Conservation (phyloP, 2,113 vertebrate genomes). For the Aldabrachelys gigantea region DNA sequence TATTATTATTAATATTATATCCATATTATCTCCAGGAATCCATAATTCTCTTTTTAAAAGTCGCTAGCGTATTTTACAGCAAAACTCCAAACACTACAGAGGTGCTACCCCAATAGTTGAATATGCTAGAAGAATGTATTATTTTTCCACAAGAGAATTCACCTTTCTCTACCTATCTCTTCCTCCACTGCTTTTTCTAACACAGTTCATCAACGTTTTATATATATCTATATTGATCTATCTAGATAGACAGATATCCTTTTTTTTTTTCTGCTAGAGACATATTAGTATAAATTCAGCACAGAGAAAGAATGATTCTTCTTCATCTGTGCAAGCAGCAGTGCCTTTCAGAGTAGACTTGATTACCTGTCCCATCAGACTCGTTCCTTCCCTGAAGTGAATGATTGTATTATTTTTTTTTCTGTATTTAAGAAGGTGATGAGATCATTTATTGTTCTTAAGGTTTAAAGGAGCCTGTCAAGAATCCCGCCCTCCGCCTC, state of each 20-base stretch:
- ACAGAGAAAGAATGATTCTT: neutral
- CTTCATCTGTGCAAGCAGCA: neutral
- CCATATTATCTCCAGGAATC: neutral
- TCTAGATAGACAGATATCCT: rapidly evolving
- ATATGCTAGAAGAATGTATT: neutral
- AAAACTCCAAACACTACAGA: neutral
- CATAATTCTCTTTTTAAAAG: neutral
- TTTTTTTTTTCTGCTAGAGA: neutral
- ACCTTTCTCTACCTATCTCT: neutral
- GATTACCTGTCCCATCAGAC: constrained; percentile 35
- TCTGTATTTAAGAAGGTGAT: constrained; percentile 61
- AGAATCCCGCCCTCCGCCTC: neutral
- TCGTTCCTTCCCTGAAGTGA: constrained; percentile 62
- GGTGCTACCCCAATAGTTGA: neutral
- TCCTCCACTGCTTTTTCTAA: neutral
- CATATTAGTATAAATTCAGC: neutral
- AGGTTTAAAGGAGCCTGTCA: constrained; percentile 74
- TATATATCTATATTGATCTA: rapidly evolving
- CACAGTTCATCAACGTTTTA: neutral
- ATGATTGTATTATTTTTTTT: constrained; percentile 58
- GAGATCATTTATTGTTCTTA: constrained; percentile 79
- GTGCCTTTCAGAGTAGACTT: constrained; percentile 35
- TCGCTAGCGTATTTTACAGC: neutral
- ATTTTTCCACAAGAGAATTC: neutral
- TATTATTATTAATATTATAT: neutral